Percentiles rank a stretch among this genome's conserved stretches.
Evolutionary conservation across 2,113 vertebrate genomes (phyloP).

Genomic region (Passer montanus): DNA sequence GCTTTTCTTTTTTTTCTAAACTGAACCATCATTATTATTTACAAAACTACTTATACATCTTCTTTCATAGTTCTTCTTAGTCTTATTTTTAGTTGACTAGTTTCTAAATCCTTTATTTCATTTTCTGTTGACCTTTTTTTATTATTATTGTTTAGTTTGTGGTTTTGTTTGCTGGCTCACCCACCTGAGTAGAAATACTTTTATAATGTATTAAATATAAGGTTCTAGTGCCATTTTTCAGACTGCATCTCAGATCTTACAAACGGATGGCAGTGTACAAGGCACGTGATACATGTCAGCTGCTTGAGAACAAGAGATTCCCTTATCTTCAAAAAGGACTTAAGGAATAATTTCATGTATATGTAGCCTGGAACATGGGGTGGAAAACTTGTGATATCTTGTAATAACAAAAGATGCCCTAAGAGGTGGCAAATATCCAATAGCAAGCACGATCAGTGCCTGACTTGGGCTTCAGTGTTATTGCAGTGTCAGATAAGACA

Average conservation of each 20-base stretch:
- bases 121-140: background rate
- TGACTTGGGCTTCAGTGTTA: background rate
- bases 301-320: background rate
- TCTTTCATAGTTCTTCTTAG: background rate
- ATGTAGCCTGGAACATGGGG: background rate
- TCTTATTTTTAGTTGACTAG: background rate
- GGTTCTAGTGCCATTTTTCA: background rate
- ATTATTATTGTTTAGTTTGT: background rate
- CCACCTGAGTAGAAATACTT: background rate
- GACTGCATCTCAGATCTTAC: background rate
- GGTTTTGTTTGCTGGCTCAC: fast-evolving
- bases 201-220: background rate
- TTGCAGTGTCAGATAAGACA: background rate
- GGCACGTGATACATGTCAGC: background rate
- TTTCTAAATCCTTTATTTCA: background rate
- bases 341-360: background rate
- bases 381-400: background rate
- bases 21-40: background rate
- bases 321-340: background rate
- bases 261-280: background rate
- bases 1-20: background rate
- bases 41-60: background rate
- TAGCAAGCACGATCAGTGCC: fast-evolving
- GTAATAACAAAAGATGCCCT: background rate
- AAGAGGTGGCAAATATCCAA: background rate